Base-by-base conservation (phyloP, 2,113 vertebrate species). In the Proteles cristata region DNA sequence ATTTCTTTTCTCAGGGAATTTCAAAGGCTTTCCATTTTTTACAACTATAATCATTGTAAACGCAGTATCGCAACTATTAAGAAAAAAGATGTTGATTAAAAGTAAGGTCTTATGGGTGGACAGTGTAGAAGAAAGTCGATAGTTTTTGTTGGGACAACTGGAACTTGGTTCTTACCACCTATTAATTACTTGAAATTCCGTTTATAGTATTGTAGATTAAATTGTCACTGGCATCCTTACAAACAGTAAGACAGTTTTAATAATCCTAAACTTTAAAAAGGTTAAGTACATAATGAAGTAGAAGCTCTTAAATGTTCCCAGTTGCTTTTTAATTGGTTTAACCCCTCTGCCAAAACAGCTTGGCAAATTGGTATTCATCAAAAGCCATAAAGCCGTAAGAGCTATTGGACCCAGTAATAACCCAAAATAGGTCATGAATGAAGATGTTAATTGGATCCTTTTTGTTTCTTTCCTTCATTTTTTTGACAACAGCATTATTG, bases 261-360 rank as follows among this genome's bases (percentile, higher is more conserved):
- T 89, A 91, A 95, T 88, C 10, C 65, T 85, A 73, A 97, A 66
- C 45, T 85, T 91, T 81, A 91, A 94, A 96, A 94, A 87, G 33
- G 25, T 2, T 76, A 93, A 84, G 43, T 65, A 80, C 43, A 43
- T 96, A 88, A 94, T 43, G 68, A 96, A 92, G 35, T 89, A 43
- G 79, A 33, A 85, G 26, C n/a, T 76, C 77, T 96, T 93, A 96
- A 94, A 93, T 63, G 82, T 26, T 81, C 39, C 9, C 11, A 43
- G 71, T 85, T 93, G 82, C 58, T 83, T 77, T 95, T 93, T 96
- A 88, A 93, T 81, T 82, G 81, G 65, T 48, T 96, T 53, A 88
- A 76, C 10, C 26, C 26, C 31, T 90, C 80, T 90, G 77, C 45
- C 81, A 94, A 88, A 88, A 63, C 15, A 73, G 91, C 81, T 82